Base-by-base conservation (phyloP, 2,888 invertebrate species). In the Scaptomyza flava region DNA sequence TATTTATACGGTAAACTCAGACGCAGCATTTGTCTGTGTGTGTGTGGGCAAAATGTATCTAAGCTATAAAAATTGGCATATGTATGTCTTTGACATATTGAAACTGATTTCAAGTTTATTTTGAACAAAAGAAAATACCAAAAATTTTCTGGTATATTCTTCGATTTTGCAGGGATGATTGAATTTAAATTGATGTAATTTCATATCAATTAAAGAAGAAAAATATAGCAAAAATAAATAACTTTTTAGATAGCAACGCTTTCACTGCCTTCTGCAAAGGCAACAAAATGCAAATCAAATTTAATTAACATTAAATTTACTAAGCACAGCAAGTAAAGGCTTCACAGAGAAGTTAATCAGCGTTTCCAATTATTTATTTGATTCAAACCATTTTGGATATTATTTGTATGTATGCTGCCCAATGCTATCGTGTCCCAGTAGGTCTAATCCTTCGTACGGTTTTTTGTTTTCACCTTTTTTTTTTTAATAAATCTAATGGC, bases 401-500 rank as follows among this genome's bases (percentile, higher is more conserved):
- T 30, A 34, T 48, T 20, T 38, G 7, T 42, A 33, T 27, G 2
- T 34, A n/a, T 20, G n/a, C 27, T 33, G 38, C 17, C n/a, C 11
- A 34, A 23, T n/a, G 45, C 14, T 20, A 7, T 46, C 63, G 41
- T 56, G 33, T 36, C 11, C 14, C 53, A 58, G 42, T 34, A 14
- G 52, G 61, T 36, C 52, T 76, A 77, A 85, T 72, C 61, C 57
- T 41, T 48, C 41, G 48, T 65, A 65, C 45, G 2, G 8, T 48
- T 31, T 20, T 12, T 9, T 48, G 2, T 20, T 33, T 14, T 30
- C 11, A 11, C 7, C 8, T 33, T 33, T 0, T 6, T 63, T 53
- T 48, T 73, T 84, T 72, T 84, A 81, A 81, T 81, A 87, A 68
- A 68, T 69, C 54, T 81, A 81, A 81, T 87, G 79, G 81, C 60